Percentiles rank a stretch among this genome's conserved stretches.
These are phyloP conservation scores for Andrena trimmerana DNA, from an alignment of 2,888 invertebrate species.

Conservation along the genomic window DNA sequence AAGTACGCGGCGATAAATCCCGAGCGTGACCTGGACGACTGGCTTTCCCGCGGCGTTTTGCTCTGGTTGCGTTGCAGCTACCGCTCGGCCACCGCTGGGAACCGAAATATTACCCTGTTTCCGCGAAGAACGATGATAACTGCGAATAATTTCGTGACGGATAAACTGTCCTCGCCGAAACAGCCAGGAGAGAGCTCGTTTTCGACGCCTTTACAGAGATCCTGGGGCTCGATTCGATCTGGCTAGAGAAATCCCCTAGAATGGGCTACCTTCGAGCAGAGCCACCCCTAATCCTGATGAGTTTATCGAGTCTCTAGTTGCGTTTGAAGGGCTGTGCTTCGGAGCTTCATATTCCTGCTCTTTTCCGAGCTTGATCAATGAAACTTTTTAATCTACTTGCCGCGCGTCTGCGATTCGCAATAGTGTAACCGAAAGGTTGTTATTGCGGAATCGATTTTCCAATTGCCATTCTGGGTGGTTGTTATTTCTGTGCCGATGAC, in stretches of 20 bases:
- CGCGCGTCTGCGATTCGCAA: neutral
- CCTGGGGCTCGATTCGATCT: neutral
- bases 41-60: constrained; percentile 75
- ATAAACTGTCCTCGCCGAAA: constrained; percentile 66
- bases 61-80: constrained; percentile 70
- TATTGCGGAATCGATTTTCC: neutral
- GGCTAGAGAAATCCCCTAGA: neutral
- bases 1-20: constrained; percentile 81
- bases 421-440: neutral
- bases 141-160: constrained; percentile 79
- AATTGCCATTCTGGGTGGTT: neutral
- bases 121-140: constrained; percentile 74
- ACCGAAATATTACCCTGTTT: constrained; percentile 80
- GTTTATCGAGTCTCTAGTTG: constrained; percentile 8
- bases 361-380: neutral
- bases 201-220: neutral
- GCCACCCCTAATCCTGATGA: constrained; percentile 5
- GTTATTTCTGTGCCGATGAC: neutral
- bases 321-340: constrained; percentile 2
- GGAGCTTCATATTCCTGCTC: constrained; percentile 20
- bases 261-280: neutral
- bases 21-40: constrained; percentile 69
- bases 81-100: constrained; percentile 62
- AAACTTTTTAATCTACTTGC: too few relatives aligned
- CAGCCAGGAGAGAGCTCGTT: neutral